Base-by-base conservation (phyloP, 2,888 invertebrate species). In the Elysia crispata region DNA sequence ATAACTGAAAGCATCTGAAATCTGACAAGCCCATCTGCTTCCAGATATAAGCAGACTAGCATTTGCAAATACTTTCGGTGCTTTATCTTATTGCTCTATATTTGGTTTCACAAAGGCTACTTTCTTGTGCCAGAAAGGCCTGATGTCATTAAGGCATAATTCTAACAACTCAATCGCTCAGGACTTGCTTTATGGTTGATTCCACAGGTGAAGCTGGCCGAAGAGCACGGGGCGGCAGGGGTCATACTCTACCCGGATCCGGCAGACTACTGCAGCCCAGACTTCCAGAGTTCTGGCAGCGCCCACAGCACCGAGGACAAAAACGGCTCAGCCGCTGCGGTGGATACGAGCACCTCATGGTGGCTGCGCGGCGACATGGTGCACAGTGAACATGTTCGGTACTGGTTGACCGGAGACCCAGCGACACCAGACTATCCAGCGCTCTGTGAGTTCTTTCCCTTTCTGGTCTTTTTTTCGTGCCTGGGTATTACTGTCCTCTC, bases 371-470 rank as follows among this genome's bases (percentile, higher is more conserved):
- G 86, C 20, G 86, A 88, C 85, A 88, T 87, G 5, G 86, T 88
- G 13, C 87, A 87, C 74, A 81, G 86, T 23, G 81, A 87, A 0
- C 88, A 88, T 80, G 88, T 90, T 20, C 85, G 92, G 78, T 90
- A 88, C 72, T 85, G 86, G 28, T 82, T 86, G 23, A 86, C 90
- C 31, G 93, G 93, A 0, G 93, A 93, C 85, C 93, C 93, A 15
- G 85, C 92, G 1, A 93, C 93, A 30, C 93, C 93, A 0, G 90
- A 92, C 28, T 93, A 92, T 70, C 86, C 88, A 15, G 86, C 89
- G n/a, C 82, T 89, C 60, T 85, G 87, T 89, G 82, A 76, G 86
- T 81, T 41, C 5, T 3, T 11, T 41, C 3, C 5, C 5, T 41
- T 41, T 41, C n/a, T 64, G 23, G 33, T 66, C 8, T 66, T 20